Evolutionary conservation across 2,888 invertebrate genomes (phyloP), one percentile per base, ranked within the genome.

Genomic region (Tiphia femorata): DNA sequence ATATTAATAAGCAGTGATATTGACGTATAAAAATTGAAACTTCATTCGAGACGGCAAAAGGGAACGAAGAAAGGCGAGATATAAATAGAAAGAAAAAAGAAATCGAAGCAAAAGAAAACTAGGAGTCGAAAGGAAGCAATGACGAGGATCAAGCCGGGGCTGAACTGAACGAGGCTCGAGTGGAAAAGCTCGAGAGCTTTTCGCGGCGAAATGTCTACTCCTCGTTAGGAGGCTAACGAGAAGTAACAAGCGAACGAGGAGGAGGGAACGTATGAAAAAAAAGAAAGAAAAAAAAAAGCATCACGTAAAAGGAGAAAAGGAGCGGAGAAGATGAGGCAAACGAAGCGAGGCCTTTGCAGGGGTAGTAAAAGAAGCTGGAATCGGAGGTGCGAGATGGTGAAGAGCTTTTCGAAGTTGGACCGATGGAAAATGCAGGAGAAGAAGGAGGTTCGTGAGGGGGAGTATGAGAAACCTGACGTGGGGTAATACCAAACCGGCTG

Each of bases 211-310:
- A 68, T 67, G 68, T 73, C 73, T 69, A 73, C 64, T 48, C 40
- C 64, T 70, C 62, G 67, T 75, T 70, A 73, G 52, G 49, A 49
- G 63, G 55, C 61, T 71, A 74, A 74, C 71, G 69, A 74, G 75
- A 72, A 68, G 72, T 63, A 74, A 72, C 62, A 64, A 57, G 46
- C 12, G 21, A 16, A 7, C 38, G 41, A 21, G 20, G 20, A 21
- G 30, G 20, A 12, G 37, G 25, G 14, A 30, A 35, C 25, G 17
- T 21, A 17, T 3, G 17, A 16, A n/a, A 47, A 58, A 23, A 20
- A 19, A 16, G n/a, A 14, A 33, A 42, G 23, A 16, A 17, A 27
- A 7, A 0, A 14, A 5, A 49, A 10, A 21, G n/a, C 8, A 16
- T 14, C 3, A 23, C 19, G 19, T 4, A 10, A 25, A 6, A 44